Conservation (phyloP, 2,113 vertebrate genomes). For the Numida meleagris region DNA sequence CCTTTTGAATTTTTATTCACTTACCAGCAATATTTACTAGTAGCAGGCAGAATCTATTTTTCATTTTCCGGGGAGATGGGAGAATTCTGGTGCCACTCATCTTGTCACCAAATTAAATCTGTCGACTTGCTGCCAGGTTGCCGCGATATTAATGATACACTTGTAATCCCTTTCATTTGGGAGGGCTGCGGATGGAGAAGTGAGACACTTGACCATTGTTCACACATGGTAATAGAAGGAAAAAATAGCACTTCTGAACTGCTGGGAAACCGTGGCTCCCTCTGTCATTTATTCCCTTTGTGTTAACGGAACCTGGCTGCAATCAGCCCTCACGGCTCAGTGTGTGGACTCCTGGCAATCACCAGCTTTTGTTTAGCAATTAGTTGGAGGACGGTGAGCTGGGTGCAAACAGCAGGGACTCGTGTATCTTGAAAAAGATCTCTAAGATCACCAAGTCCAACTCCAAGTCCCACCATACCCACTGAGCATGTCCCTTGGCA, state of each 20-base stretch:
- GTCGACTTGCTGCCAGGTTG: neutral
- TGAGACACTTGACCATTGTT: slow-evolving; percentile 43
- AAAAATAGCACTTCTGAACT: neutral
- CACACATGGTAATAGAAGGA: neutral
- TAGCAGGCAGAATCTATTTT: slow-evolving; percentile 55
- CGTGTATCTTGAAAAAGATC: neutral
- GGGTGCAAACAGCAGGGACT: rapidly evolving
- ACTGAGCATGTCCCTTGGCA: too few species aligned
- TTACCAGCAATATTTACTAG: slow-evolving; percentile 66
- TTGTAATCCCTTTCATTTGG: slow-evolving; percentile 36
- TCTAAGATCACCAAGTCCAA: neutral
- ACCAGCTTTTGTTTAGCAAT: neutral
- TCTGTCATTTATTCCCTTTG: neutral
- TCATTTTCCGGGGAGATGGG: slow-evolving; percentile 42
- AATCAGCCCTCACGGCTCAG: neutral
- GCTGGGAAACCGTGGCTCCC: neutral
- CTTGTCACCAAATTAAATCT: slow-evolving; percentile 65
- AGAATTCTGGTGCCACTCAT: slow-evolving; percentile 59
- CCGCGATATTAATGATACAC: slow-evolving; percentile 42
- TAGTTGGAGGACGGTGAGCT: neutral
- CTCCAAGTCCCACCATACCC: neutral
- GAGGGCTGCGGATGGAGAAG: neutral
- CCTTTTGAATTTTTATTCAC: slow-evolving; percentile 72
- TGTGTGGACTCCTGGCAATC: rapidly evolving
- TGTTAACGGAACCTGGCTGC: neutral